Conservation (phyloP, 2,888 invertebrate species). For the Epiblema foenella region DNA sequence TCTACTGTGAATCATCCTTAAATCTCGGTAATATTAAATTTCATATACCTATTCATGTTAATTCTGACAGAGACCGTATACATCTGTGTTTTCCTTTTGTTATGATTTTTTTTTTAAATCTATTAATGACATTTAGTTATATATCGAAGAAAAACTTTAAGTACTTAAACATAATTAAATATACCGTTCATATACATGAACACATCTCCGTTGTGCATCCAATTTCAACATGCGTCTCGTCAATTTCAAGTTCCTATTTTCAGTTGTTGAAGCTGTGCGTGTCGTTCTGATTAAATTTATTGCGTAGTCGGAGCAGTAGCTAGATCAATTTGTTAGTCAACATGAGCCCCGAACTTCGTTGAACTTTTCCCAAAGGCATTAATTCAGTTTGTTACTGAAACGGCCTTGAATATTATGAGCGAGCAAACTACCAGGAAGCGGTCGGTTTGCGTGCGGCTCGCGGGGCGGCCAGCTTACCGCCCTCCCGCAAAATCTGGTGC, state of each 20-base stretch:
- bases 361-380: constrained; percentile 46
- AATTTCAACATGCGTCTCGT: neutral
- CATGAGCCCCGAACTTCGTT: constrained; percentile 10
- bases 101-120: too few species aligned
- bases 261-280: neutral
- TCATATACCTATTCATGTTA: too few species aligned
- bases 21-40: too few species aligned
- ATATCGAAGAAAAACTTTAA: too few species aligned
- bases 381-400: constrained; percentile 57
- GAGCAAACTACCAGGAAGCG: constrained; percentile 63
- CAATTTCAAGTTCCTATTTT: neutral
- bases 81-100: too few species aligned
- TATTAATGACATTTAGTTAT: too few species aligned
- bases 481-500: neutral
- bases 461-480: constrained; percentile 15
- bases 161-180: neutral
- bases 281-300: neutral
- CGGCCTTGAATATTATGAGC: constrained; percentile 72
- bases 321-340: constrained; percentile 11
- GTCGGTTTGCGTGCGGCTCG: constrained; percentile 65
- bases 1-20: too few species aligned
- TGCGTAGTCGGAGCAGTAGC: neutral
- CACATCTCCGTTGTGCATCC: neutral
- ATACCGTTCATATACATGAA: neutral
- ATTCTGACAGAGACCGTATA: too few species aligned